phyloP scores from a whole-genome alignment of 2,797 vertebrate genomes.

The Chiloscyllium punctatum region DNA sequence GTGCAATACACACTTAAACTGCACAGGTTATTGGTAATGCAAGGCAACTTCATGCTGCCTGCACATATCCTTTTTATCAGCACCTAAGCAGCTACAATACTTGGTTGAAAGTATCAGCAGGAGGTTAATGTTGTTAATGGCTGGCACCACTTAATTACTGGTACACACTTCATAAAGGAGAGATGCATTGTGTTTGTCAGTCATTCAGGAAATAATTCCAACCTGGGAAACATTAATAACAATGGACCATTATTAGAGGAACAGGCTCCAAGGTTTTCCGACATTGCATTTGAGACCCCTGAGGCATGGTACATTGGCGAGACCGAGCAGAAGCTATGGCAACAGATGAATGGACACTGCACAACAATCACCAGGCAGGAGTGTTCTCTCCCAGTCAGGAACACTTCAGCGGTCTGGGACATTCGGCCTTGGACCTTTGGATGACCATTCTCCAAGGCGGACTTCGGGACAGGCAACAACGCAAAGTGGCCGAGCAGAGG shows the following conservation, averaged over 20 bases:
- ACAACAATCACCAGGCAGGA: too few relatives aligned
- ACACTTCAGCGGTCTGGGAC: too few relatives aligned
- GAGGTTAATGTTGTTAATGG: background rate
- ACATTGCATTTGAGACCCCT: too few relatives aligned
- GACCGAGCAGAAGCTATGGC: too few relatives aligned
- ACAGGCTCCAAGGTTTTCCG: background rate
- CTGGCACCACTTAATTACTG: background rate
- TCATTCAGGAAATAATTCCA: background rate
- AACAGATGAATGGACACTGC: too few relatives aligned
- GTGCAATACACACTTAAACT: background rate
- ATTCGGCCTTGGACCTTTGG: too few relatives aligned
- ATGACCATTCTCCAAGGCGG: too few relatives aligned
- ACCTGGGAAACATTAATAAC: background rate
- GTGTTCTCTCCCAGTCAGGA: too few relatives aligned
- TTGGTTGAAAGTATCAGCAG: background rate
- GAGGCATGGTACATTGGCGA: too few relatives aligned
- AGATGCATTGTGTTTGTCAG: background rate
- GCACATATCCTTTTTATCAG: background rate
- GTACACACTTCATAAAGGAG: background rate
- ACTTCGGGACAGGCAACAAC: too few relatives aligned
- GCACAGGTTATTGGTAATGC: too few relatives aligned
- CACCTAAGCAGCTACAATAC: background rate
- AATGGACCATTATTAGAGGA: background rate
- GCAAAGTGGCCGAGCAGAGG: too few relatives aligned
- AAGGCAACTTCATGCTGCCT: background rate